These are phyloP conservation scores for Falco novaeseelandiae DNA, from an alignment of 2,797 vertebrate genomes.

Conservation along the genomic window DNA sequence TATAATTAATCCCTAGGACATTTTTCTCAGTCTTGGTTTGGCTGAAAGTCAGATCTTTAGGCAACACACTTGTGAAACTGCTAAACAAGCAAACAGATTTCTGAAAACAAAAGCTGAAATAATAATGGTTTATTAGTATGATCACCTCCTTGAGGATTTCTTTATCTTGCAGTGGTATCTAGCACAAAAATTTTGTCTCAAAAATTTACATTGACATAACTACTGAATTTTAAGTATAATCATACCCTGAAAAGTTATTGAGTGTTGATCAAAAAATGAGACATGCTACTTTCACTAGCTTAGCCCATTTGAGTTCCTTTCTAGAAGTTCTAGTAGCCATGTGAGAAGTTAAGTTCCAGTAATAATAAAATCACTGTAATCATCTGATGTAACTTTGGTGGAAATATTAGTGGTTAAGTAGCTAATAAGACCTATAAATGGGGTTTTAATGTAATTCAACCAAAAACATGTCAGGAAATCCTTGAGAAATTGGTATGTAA, in stretches of 20 bases:
- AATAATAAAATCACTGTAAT: neutral
- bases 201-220: neutral
- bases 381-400: neutral
- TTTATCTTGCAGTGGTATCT: neutral
- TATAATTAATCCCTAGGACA: neutral
- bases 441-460: neutral
- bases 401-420: neutral
- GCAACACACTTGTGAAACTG: neutral
- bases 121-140: neutral
- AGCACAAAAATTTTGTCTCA: neutral
- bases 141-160: neutral
- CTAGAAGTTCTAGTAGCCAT: neutral
- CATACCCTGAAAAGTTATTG: neutral
- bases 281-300: neutral
- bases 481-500: neutral
- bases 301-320: neutral
- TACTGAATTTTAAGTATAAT: neutral
- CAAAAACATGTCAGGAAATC: neutral
- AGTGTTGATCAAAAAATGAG: neutral
- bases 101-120: neutral
- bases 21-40: neutral
- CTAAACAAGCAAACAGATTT: neutral
- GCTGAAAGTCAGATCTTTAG: neutral
- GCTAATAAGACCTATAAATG: neutral
- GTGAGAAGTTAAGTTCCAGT: neutral